phyloP scores from a whole-genome alignment of 2,797 vertebrate genomes.

The Austrolebias charrua region DNA sequence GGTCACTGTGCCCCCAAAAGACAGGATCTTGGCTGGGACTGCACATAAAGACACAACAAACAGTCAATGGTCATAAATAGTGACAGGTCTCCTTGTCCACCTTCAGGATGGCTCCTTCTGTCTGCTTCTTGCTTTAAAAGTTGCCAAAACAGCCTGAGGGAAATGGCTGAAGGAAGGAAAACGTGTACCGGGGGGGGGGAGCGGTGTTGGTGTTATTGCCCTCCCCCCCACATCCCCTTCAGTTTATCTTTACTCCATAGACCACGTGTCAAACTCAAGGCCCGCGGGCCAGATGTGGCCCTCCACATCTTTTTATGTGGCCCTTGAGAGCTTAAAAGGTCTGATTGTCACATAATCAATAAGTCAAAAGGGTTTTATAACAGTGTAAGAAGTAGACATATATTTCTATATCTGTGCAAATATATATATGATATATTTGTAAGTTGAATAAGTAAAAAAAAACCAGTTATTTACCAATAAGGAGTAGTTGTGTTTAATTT shows the following conservation, averaged over 20 bases:
- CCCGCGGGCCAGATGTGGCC: no score
- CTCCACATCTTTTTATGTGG: no score
- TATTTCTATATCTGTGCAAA: no score
- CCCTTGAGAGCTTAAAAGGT: no score
- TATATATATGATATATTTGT: no score
- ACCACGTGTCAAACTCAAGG: no score
- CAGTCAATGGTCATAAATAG: not conserved
- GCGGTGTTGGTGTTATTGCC: conserved; percentile 32
- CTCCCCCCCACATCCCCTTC: conserved; percentile 40
- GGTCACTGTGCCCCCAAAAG: conserved; percentile 95
- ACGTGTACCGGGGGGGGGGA: conserved; percentile 9
- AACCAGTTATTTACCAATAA: no score
- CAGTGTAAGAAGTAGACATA: no score
- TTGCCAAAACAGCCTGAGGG: conserved; percentile 29
- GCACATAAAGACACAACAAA: conserved; percentile 2
- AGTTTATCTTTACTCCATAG: conserved; percentile 71
- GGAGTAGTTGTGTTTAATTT: no score
- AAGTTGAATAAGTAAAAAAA: no score
- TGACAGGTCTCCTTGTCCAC: conserved; percentile 1
- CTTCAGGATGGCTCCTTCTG: conserved; percentile 23
- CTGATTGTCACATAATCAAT: no score
- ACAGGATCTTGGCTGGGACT: conserved; percentile 98
- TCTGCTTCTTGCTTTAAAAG: conserved; percentile 35
- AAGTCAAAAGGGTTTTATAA: no score
- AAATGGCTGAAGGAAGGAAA: conserved; percentile 45